Evolutionary conservation across 2,113 vertebrate genomes (phyloP).

Genomic region (Dipodomys stephensi): DNA sequence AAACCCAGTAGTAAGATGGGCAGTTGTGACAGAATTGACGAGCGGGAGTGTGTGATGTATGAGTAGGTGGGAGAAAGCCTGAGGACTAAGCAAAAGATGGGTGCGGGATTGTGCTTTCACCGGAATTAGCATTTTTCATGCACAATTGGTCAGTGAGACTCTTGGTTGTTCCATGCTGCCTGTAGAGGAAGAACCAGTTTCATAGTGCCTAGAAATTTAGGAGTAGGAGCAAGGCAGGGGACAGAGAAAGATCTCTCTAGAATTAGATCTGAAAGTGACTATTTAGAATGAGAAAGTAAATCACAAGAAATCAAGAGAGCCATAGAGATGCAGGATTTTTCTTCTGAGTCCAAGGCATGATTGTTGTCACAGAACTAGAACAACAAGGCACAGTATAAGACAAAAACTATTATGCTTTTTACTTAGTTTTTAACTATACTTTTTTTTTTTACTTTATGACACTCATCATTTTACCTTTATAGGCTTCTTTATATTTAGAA

Average conservation of each 20-base stretch:
- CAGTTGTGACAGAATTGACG: conserved; percentile 67
- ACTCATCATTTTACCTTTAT: not conserved
- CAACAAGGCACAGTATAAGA: not conserved
- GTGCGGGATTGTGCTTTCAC: not conserved
- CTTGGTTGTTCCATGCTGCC: not conserved
- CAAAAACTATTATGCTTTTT: not conserved
- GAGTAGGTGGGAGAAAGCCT: conserved; percentile 57
- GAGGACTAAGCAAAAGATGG: not conserved
- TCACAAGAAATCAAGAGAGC: not conserved
- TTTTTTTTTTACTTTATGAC: not conserved
- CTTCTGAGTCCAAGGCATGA: not conserved
- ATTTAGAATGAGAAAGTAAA: conserved; percentile 28
- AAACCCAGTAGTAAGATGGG: conserved; percentile 46
- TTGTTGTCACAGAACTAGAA: conserved; percentile 12
- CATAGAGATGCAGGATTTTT: not conserved
- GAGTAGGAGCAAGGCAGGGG: not conserved
- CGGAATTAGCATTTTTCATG: conserved; percentile 61
- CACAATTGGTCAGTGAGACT: conserved; percentile 28
- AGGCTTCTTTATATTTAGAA: not conserved
- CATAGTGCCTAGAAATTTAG: not conserved
- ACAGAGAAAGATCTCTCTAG: not conserved
- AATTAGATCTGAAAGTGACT: not conserved
- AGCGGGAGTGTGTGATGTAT: conserved; percentile 28
- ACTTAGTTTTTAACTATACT: not conserved
- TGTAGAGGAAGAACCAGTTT: not conserved